Evolutionary conservation across 2,797 vertebrate species (phyloP), one percentile per base, ranked within the genome.

Genomic region (Chloroceryle inda): DNA sequence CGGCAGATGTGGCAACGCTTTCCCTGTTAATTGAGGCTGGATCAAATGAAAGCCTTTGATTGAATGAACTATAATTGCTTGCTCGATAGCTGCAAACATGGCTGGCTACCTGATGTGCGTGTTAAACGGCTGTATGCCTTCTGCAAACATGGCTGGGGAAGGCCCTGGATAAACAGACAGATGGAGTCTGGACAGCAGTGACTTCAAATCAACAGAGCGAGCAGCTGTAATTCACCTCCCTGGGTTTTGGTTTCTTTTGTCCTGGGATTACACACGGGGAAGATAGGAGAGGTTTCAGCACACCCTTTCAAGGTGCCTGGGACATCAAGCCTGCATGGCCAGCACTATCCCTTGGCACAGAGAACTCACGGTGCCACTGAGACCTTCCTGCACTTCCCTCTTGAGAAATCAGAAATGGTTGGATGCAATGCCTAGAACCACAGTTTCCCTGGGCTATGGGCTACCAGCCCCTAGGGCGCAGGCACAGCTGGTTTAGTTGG

Each of bases 21-120:
- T 88, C 18, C 23, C 80, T 91, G 53, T 62, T 92, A 96, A 96
- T 87, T 96, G 97, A 96, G 81, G 91, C 73, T 76, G 84, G 72
- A 94, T 96, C 94, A 95, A 92, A 92, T 7, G 93, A 93, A 96
- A 79, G 42, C 49, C 64, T 90, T 88, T 96, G 93, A 95, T 61
- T 73, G 94, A 96, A 47, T 82, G 71, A 68, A 49, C 58, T 31
- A 3, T 88, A 96, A 96, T 93, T 92, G 75, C 75, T 72, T 92
- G 76, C 29, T 63, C 42, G 18, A 92, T 88, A 92, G 86, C 68
- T 88, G 94, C 85, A 96, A 83, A 95, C 35, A 61, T 5, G 49
- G 79, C 6, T 61, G 75, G 87, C 45, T 90, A 75, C 87, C 92
- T 93, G 92, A 94, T 33, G 62, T 56, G 64, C 73, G 62, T 75